These are phyloP conservation scores for Sylvia borin DNA, from an alignment of 2,797 vertebrate species.

Conservation along the genomic window DNA sequence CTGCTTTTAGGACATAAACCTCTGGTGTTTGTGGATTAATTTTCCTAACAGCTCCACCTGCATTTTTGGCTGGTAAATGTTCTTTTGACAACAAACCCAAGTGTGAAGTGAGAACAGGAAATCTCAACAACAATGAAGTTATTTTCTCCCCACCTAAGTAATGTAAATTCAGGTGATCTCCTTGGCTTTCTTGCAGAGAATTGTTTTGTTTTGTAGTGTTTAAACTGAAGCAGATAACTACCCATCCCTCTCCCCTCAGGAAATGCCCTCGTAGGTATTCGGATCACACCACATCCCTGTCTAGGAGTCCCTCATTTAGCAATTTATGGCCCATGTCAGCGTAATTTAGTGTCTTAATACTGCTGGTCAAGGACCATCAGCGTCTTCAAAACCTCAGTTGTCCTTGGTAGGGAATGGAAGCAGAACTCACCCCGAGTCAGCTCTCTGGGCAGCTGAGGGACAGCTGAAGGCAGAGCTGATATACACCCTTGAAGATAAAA, in stretches of 20 bases:
- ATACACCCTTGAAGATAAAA: neutral
- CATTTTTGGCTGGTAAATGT: neutral
- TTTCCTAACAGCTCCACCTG: neutral
- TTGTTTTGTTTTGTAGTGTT: neutral
- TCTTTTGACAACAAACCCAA: neutral
- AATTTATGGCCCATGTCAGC: slow-evolving; percentile 70
- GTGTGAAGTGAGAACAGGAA: neutral
- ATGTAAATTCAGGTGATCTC: neutral
- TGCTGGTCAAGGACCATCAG: slow-evolving; percentile 72
- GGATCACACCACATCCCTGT: slow-evolving; percentile 32
- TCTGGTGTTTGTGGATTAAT: no score
- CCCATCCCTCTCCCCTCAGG: neutral
- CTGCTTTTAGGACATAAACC: no score
- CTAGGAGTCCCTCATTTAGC: slow-evolving; percentile 71
- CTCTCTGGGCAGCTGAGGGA: slow-evolving; percentile 43
- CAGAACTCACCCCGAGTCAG: slow-evolving; percentile 31
- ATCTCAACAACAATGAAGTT: neutral
- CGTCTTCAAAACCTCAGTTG: slow-evolving; percentile 53
- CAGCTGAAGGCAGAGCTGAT: neutral
- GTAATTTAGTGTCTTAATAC: slow-evolving; percentile 74
- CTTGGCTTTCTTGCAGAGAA: neutral
- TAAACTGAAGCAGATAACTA: neutral
- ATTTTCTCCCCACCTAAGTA: neutral
- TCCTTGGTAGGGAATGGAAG: slow-evolving; percentile 69
- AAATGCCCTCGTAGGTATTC: neutral